These are phyloP conservation scores for Megalops cyprinoides DNA, from an alignment of 2,797 vertebrate species.

Conservation along the genomic window DNA sequence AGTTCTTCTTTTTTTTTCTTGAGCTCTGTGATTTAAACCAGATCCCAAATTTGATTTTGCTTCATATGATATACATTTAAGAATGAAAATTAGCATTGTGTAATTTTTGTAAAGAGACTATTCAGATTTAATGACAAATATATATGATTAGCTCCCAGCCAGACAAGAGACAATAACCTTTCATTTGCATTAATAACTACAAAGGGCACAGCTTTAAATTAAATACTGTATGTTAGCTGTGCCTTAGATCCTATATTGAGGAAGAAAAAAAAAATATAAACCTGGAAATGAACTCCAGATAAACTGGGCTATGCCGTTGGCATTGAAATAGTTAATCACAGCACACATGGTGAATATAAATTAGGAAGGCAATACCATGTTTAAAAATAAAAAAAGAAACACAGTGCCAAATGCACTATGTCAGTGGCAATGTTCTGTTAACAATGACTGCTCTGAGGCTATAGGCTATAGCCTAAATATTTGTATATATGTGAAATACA, in stretches of 20 bases:
- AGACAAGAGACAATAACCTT: neutral
- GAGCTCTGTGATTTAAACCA: neutral
- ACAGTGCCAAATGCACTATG: neutral
- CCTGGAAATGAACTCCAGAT: neutral
- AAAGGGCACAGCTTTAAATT: neutral
- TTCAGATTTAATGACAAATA: neutral
- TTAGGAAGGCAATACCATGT: neutral
- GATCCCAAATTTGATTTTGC: neutral
- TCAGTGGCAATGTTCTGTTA: slow-evolving; percentile 14
- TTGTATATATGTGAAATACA: too few species aligned
- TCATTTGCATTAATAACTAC: neutral
- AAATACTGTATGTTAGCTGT: neutral
- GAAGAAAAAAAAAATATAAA: neutral
- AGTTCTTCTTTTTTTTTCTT: slow-evolving; percentile 1
- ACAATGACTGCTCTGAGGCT: slow-evolving; percentile 5
- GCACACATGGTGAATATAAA: slow-evolving; percentile 15
- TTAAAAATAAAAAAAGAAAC: neutral
- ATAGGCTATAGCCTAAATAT: neutral
- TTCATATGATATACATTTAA: neutral
- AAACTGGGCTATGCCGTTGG: neutral
- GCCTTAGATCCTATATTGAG: neutral
- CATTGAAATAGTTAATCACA: slow-evolving; percentile 17
- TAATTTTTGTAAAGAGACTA: neutral
- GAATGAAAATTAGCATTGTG: neutral
- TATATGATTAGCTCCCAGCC: neutral